Evolutionary conservation across 2,888 invertebrate genomes (phyloP), one percentile per base, ranked within the genome.

Genomic region (Nasonia oneida): DNA sequence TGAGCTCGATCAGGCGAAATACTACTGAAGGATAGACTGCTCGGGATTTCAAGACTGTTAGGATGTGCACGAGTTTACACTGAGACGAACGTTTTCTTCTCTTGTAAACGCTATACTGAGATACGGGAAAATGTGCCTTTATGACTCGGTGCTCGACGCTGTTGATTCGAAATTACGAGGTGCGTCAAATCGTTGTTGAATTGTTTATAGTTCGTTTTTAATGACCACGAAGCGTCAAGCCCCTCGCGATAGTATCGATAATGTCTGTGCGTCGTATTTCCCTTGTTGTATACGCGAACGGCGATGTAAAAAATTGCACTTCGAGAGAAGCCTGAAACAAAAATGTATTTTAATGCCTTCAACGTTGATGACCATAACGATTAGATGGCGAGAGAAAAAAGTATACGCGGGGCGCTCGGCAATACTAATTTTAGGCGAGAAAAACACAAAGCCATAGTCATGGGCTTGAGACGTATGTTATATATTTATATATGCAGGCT

Each of bases 1-100:
- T 33, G 96, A 96, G 89, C 91, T 95, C 10, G 96, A 96, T 90
- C 96, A 96, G 85, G 96, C 96, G 88, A 96, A 96, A 90, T 96
- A 96, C 90, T 96, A 96, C 90, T 86, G 74, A 87, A n/a, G 57
- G 57, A 61, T 61, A 23, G 57, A 57, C 57, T 57, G 57, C 57
- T 57, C 57, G n/a, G 39, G 18, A 71, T 71, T 71, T 71, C 10
- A 71, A 71, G 37, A 71, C 37, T 71, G 71, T 39, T n/a, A 61
- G 4, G 23, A n/a, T 57, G 57, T 57, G 57, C 6, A 15, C 6
- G 2, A 14, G 57, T 18, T 4, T 2, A n/a, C 57, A n/a, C n/a
- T 8, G 53, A 18, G 18, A 53, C 18, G 12, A 2, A 2, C 10
- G 2, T 12, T 12, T 47, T 47, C 10, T 47, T 1, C 47, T 18